Evolutionary conservation across 53 echinoderm and acorn worm species (phyloP), one percentile per base, ranked within the genome.

Genomic region (Henricia sp.): DNA sequence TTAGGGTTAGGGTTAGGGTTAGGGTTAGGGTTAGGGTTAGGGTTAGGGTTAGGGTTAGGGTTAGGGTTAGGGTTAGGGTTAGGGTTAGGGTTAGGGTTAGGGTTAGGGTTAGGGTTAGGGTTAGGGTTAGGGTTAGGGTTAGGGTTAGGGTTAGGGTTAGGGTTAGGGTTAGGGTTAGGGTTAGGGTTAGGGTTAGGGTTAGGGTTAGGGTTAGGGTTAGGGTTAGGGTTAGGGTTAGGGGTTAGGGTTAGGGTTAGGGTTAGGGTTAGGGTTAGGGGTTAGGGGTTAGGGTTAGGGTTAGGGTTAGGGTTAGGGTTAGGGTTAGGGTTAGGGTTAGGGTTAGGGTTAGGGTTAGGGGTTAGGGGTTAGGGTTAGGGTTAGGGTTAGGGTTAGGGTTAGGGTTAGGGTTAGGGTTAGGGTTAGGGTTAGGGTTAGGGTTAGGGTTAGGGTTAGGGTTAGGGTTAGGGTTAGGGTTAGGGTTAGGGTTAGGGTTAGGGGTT

Each of bases 371-470:
- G n/a, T n/a, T n/a, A n/a, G n/a, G n/a, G 75, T 74, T 74, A 74
- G 75, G 75, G 75, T 74, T 51, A 51, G 75, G 75, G 75, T 74
- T 74, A 74, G 52, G 75, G 75, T 74, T 74, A 74, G 52, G 75
- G 75, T 74, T 74, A 74, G 75, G 75, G 75, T 74, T 82, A 82
- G 82, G 82, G 82, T 82, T 82, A 82, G 82, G 82, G 82, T 82
- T 82, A 82, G 82, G 82, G 82, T 82, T 82, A 82, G 65, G 65
- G 64, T 82, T 65, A 65, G 82, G 64, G 65, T 82, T 63, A 65
- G 65, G 64, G 82, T 82, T 82, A 82, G 82, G 82, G 82, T 82
- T 82, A 66, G 82, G 82, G 63, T 82, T 65, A 66, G 82, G 82
- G 63, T 82, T 65, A 66, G 82, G 82, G 39, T 82, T 65, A 66